phyloP scores from a whole-genome alignment of 2,113 vertebrate genomes.

The Chlorodrepanis virens region DNA sequence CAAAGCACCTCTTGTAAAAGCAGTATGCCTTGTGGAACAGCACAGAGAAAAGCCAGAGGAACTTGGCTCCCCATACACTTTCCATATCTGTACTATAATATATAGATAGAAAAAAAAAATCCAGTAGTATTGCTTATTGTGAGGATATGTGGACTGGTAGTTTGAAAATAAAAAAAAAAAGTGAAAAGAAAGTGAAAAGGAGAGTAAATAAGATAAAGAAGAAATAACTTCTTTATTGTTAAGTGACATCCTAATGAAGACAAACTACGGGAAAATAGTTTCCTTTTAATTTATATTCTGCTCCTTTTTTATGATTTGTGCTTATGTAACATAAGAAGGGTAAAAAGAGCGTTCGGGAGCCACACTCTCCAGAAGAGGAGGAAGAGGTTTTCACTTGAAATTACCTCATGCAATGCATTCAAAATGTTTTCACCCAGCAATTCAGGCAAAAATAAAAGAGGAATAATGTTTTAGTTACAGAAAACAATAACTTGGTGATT shows the following conservation, averaged over 20 bases:
- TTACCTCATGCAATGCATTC: not conserved
- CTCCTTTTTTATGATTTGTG: not conserved
- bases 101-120: not conserved
- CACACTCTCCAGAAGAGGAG: not conserved
- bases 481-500: not conserved
- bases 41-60: not conserved
- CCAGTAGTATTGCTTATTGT: not conserved
- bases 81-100: not conserved
- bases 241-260: not conserved
- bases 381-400: not conserved
- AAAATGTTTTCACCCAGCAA: not conserved
- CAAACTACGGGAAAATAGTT: not conserved
- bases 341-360: not conserved
- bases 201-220: not conserved
- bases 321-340: not conserved
- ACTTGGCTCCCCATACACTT: not conserved
- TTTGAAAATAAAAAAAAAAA: not conserved
- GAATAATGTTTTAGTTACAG: not conserved
- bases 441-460: not conserved
- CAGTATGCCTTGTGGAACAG: not conserved
- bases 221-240: not conserved
- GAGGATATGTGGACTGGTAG: not conserved
- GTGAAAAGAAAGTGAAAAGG: not conserved
- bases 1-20: not conserved
- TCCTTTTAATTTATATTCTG: not conserved